Percentiles rank a stretch among this genome's conserved stretches.
Conservation (phyloP, 2,113 vertebrate species). For the Dendrocopos noguchii region DNA sequence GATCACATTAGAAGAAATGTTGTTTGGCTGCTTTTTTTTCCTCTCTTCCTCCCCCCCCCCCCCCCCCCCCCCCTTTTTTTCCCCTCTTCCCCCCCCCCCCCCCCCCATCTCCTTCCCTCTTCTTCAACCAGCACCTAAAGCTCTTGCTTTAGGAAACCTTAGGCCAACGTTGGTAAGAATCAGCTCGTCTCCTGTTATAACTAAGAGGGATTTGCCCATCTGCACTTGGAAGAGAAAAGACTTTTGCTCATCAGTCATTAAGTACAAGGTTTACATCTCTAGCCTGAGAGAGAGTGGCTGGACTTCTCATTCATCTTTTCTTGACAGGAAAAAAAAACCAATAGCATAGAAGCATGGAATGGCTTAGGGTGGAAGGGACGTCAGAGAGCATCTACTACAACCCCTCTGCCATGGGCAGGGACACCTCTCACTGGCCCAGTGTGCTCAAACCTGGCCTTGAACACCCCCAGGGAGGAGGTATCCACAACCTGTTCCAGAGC, state of each 20-base stretch:
- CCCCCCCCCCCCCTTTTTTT: background rate
- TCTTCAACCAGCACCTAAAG: constrained; percentile 43
- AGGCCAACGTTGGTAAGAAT: constrained; percentile 6
- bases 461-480: too few species aligned
- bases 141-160: constrained; percentile 22
- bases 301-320: constrained; percentile 40
- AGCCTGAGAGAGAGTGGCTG: constrained; percentile 54
- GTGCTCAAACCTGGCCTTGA: too few species aligned
- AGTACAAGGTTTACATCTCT: constrained; percentile 67
- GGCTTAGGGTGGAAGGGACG: too few species aligned
- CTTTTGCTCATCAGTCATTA: constrained; percentile 66
- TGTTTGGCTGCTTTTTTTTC: background rate
- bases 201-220: constrained; percentile 36
- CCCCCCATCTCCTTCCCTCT: background rate
- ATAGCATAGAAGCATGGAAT: too few species aligned
- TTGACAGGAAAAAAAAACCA: constrained; percentile 15
- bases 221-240: constrained; percentile 54
- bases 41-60: too few species aligned
- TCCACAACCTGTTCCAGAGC: too few species aligned
- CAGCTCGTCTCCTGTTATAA: constrained; percentile 39
- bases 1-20: constrained; percentile 72
- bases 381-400: too few species aligned
- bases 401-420: too few species aligned
- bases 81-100: too few species aligned
- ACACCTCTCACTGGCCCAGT: too few species aligned